Evolutionary conservation across 2,888 invertebrate genomes (phyloP).

Genomic region (Lochmaea capreae): DNA sequence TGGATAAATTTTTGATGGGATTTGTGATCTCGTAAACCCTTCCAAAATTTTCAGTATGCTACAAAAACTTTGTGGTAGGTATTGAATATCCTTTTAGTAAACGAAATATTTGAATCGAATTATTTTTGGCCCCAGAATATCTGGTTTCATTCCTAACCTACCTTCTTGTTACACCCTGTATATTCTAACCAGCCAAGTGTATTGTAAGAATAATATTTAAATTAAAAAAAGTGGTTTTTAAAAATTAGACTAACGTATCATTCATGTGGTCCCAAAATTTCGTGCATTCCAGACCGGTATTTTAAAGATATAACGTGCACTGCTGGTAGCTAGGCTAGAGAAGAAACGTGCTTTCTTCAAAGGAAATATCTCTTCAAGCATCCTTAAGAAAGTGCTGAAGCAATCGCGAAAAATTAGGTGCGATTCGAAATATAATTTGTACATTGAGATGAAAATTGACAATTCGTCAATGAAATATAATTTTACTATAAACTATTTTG

Average conservation of each 20-base stretch:
- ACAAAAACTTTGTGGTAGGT: no score
- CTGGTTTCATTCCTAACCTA: no score
- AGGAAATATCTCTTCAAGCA: slow-evolving; percentile 16
- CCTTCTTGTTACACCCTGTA: background rate
- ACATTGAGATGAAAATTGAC: background rate
- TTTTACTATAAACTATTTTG: no score
- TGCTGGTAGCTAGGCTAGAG: background rate
- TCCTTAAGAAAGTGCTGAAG: slow-evolving; percentile 15
- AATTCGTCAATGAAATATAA: no score
- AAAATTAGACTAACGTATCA: slow-evolving; percentile 30
- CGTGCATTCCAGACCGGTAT: slow-evolving; percentile 24
- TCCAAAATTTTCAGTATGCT: no score
- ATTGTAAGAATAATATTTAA: background rate
- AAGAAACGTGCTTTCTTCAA: slow-evolving; percentile 10
- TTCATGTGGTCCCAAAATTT: slow-evolving; percentile 27
- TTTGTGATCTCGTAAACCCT: no score
- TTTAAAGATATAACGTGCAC: slow-evolving; percentile 19
- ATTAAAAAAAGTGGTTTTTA: background rate
- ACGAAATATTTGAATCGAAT: no score
- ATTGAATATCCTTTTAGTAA: no score
- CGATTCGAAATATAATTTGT: background rate
- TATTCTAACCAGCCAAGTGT: background rate
- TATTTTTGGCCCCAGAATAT: no score
- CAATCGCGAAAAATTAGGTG: slow-evolving; percentile 8
- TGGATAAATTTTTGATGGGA: no score